Percentiles rank a stretch among this genome's conserved stretches.
These are phyloP conservation scores for Hemaris fuciformis DNA, from an alignment of 2,888 invertebrate species.

Conservation along the genomic window DNA sequence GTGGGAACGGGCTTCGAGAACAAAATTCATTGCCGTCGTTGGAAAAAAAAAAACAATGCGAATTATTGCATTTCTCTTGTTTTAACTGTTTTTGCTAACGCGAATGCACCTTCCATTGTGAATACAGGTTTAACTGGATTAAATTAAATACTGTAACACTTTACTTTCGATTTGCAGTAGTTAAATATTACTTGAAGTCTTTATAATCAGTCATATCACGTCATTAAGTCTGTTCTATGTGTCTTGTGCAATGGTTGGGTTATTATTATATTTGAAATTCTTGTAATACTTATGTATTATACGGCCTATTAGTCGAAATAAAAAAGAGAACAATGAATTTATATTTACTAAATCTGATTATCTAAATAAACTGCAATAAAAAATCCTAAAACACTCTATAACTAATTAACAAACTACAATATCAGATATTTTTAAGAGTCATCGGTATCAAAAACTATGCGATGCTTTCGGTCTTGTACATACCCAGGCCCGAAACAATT, in stretches of 20 bases:
- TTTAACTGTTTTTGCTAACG: slow-evolving; percentile 14
- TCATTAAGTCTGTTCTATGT: neutral
- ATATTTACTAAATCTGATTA: too few species aligned
- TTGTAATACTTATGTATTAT: too few species aligned
- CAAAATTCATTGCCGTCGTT: slow-evolving; percentile 56
- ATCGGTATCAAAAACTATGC: too few species aligned
- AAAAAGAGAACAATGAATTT: too few species aligned
- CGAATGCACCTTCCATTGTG: neutral
- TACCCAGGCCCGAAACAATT: too few species aligned
- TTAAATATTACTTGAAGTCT: neutral
- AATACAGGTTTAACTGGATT: neutral
- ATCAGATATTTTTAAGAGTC: too few species aligned
- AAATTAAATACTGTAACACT: neutral
- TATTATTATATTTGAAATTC: too few species aligned
- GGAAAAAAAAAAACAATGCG: slow-evolving; percentile 60
- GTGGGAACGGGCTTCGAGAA: slow-evolving; percentile 63
- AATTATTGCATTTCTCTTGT: slow-evolving; percentile 62
- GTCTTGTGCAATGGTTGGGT: neutral
- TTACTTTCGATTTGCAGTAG: neutral
- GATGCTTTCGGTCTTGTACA: too few species aligned
- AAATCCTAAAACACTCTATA: too few species aligned
- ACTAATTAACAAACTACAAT: too few species aligned
- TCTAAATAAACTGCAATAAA: too few species aligned
- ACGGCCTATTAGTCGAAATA: too few species aligned
- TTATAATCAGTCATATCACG: neutral